Percentiles rank a stretch among this genome's conserved stretches.
Conservation (phyloP, 2,113 vertebrate species). For the Henicopernis longicauda region DNA sequence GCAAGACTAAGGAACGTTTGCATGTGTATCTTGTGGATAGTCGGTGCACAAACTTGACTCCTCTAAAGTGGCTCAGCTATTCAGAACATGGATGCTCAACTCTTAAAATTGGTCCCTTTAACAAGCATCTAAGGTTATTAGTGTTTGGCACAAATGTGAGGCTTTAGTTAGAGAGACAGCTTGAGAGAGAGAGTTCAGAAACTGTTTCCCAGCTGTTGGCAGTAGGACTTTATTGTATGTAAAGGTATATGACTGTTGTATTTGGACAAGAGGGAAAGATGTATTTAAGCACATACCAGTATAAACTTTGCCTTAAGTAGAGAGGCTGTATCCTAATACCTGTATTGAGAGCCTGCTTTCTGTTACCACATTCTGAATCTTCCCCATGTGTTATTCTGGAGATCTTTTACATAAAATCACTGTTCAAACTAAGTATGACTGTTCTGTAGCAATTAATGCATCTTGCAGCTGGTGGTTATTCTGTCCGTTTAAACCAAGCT, state of each 20-base stretch:
- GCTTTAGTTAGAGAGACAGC: not conserved
- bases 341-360: not conserved
- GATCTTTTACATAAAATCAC: not conserved
- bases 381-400: not conserved
- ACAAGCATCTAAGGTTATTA: not conserved
- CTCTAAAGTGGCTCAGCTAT: not conserved
- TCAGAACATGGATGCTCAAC: rapidly evolving
- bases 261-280: not conserved
- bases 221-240: not conserved
- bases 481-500: not conserved
- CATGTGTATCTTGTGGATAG: too few relatives aligned
- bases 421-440: not conserved
- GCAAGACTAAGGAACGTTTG: rapidly evolving
- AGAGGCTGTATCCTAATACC: not conserved
- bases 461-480: not conserved
- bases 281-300: not conserved
- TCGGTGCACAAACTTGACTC: not conserved
- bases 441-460: not conserved
- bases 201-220: not conserved
- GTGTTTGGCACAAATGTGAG: not conserved
- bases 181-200: not conserved
- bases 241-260: not conserved
- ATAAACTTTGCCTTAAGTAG: not conserved
- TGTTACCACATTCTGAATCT: not conserved
- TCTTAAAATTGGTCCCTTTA: not conserved